These are phyloP conservation scores for Halcyon malimbica DNA, from an alignment of 2,113 vertebrate species.

Conservation along the genomic window DNA sequence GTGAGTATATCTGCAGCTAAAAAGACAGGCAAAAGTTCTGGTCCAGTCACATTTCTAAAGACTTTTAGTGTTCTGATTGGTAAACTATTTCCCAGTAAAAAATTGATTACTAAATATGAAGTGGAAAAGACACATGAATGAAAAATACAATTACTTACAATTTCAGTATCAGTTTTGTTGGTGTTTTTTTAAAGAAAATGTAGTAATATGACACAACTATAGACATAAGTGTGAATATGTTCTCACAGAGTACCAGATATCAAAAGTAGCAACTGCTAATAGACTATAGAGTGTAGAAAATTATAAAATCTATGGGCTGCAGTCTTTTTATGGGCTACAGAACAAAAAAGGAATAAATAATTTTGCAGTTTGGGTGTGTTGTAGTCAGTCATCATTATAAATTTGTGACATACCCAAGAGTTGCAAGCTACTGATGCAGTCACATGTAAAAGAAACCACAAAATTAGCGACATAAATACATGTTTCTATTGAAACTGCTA, in stretches of 20 bases:
- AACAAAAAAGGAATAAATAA: not conserved
- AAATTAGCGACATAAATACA: not conserved
- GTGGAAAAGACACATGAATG: not conserved
- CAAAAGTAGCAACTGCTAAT: conserved; percentile 21
- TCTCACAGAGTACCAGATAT: not conserved
- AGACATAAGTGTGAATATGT: conserved; percentile 12
- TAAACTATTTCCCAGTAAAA: conserved; percentile 21
- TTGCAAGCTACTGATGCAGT: not conserved
- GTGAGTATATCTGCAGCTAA: not conserved
- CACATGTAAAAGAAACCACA: not conserved
- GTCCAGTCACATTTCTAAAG: conserved; percentile 16
- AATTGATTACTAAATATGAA: not conserved
- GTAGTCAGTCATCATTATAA: not conserved
- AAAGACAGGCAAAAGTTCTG: not conserved
- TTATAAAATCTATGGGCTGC: conserved; percentile 16
- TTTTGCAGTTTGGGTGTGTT: not conserved
- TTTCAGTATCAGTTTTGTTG: not conserved
- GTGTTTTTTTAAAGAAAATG: not conserved
- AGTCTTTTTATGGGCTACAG: not conserved
- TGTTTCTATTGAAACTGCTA: not conserved
- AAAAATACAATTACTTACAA: not conserved
- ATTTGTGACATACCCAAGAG: not conserved
- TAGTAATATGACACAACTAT: not conserved
- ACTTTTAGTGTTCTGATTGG: not conserved
- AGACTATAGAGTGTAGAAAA: conserved; percentile 12